Evolutionary conservation across 2,888 invertebrate genomes (phyloP), one percentile per base, ranked within the genome.

Genomic region (Lepetodrilus schrolli): DNA sequence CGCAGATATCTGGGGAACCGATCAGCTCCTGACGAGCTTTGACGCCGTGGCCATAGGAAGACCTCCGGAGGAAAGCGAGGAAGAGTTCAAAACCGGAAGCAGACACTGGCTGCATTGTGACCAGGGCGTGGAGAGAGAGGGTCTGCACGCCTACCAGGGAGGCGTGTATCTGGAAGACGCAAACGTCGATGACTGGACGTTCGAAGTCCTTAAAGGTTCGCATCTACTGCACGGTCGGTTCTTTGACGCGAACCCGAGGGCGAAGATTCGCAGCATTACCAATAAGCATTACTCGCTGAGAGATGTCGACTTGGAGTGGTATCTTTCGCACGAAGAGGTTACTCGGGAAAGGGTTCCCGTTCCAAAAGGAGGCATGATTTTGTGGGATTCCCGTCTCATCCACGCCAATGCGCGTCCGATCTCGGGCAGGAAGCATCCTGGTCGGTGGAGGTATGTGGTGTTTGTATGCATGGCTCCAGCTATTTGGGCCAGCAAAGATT

Each of bases 391-490:
- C 0, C 75, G 88, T 50, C 79, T 83, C 4, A 79, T 87, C 4
- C 88, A 88, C 70, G 87, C 86, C 4, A 87, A 87, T 58, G 84
- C 84, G n/a, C 75, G 81, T 7, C 86, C 87, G 5, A 26, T 76
- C 4, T 48, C 76, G 51, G 83, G 82, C 1, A 79, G 88, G 4
- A 47, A 20, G 4, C 68, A 79, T 30, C 76, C 81, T 34, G 83
- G 80, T 8, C 79, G 86, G 49, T 88, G 87, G 86, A 83, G 87
- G 17, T 87, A 74, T 68, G 83, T 83, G 58, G 80, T 82, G 0
- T 86, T 87, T 65, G 85, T 84, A 5, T 86, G 84, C 74, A 87
- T 87, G 88, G 81, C 83, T 0, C 88, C 88, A 0, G 86, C 86
- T 4, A 78, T 76, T 13, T 88, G 87, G 88, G 83, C 85, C n/a